phyloP scores from a whole-genome alignment of 2,888 invertebrate species.

The Hesperia comma region DNA sequence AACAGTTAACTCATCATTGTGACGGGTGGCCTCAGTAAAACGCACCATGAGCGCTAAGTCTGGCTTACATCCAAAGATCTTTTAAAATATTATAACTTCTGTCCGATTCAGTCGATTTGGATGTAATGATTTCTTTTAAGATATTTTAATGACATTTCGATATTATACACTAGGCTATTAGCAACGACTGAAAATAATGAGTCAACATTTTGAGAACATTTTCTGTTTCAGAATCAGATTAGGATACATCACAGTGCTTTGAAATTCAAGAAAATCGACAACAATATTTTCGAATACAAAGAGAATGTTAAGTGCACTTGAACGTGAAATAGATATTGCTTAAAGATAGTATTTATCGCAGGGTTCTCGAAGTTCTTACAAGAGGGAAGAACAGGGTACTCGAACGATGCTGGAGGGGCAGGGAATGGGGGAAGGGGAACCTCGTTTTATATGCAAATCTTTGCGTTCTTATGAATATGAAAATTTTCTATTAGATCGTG shows the following conservation, averaged over 20 bases:
- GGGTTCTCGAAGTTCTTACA: conserved; percentile 56
- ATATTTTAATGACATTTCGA: not conserved
- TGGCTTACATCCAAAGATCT: too few relatives aligned
- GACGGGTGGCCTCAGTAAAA: too few relatives aligned
- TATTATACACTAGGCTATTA: not conserved
- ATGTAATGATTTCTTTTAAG: not conserved
- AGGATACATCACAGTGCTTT: not conserved
- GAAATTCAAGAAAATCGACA: not conserved
- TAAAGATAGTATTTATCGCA: conserved; percentile 20
- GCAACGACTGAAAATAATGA: not conserved
- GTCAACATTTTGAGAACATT: not conserved
- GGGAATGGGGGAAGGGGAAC: conserved; percentile 51
- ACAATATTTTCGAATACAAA: conserved; percentile 5
- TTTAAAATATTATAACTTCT: too few relatives aligned
- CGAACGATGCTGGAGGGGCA: conserved; percentile 52
- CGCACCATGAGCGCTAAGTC: too few relatives aligned
- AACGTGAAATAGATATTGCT: conserved; percentile 35
- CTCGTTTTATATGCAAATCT: conserved; percentile 84
- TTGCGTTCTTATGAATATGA: conserved; percentile 83
- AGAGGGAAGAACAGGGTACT: conserved; percentile 70
- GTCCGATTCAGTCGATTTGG: not conserved
- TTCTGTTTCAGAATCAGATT: not conserved
- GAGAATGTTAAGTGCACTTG: conserved; percentile 14
- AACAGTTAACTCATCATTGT: too few relatives aligned
- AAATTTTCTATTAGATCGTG: conserved; percentile 84